Conservation (phyloP, 2,113 vertebrate species). For the Archocentrus centrarchus region DNA sequence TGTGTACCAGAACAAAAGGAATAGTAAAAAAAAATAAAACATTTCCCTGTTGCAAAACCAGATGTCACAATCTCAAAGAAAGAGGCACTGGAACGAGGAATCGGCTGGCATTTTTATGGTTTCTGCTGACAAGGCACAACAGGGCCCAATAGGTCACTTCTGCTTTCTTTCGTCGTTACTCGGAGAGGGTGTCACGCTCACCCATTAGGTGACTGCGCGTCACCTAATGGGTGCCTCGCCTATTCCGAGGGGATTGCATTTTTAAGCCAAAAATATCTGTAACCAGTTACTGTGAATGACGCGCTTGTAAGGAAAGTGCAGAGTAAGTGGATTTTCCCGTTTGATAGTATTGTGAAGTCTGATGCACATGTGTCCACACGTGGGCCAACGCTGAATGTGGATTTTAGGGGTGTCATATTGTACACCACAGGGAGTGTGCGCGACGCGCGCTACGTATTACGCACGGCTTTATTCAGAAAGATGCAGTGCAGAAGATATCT, state of each 20-base stretch:
- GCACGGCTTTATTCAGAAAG: conserved; percentile 16
- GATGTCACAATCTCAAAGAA: conserved; percentile 5
- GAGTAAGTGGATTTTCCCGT: conserved; percentile 6
- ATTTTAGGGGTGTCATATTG: neutral
- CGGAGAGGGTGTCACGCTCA: neutral
- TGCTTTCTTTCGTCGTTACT: neutral
- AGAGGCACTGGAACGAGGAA: conserved; percentile 37
- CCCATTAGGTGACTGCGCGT: neutral
- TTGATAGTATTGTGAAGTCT: neutral
- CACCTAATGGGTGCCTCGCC: neutral
- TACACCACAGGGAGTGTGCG: conserved; percentile 2
- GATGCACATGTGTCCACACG: conserved; percentile 34
- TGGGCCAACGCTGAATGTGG: neutral
- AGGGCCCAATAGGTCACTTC: neutral
- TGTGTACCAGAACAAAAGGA: neutral
- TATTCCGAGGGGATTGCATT: neutral
- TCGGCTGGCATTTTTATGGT: neutral
- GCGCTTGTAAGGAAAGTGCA: neutral
- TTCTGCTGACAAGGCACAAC: neutral
- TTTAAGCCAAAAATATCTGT: neutral
- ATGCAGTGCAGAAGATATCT: neutral
- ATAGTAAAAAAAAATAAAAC: neutral
- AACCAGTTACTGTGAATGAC: neutral
- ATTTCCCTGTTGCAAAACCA: conserved; percentile 15
- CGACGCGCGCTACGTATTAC: neutral